A percentile compares a stretch with the other conserved stretches of the same genome.
Conservation (phyloP, 92 coral and sea anemone genomes). For the Muricea muricata region DNA sequence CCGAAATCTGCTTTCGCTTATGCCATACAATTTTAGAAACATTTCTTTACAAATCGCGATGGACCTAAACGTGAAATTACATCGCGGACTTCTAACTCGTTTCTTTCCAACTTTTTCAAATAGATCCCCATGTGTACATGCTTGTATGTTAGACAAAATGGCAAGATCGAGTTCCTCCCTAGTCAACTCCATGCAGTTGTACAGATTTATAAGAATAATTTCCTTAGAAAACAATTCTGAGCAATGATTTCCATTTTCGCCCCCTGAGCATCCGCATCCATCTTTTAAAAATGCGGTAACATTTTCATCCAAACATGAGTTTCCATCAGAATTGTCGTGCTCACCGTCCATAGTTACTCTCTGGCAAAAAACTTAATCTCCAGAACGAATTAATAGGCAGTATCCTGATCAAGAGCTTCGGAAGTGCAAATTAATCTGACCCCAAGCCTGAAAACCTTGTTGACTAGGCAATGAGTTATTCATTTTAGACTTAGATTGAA, state of each 20-base stretch:
- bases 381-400: too few relatives aligned
- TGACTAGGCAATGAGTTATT: too few relatives aligned
- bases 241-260: slow-evolving; percentile 63
- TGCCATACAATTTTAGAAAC: slow-evolving; percentile 56
- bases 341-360: too few relatives aligned
- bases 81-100: slow-evolving; percentile 47
- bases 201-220: slow-evolving; percentile 49
- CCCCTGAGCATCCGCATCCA: slow-evolving; percentile 60
- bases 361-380: too few relatives aligned
- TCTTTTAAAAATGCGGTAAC: slow-evolving; percentile 49
- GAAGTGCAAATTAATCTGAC: too few relatives aligned
- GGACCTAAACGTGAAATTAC: slow-evolving; percentile 50
- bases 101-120: slow-evolving; percentile 58
- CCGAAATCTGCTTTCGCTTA: slow-evolving; percentile 66
- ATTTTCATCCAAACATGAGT: slow-evolving; percentile 27
- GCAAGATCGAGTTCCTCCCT: slow-evolving; percentile 66
- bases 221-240: slow-evolving; percentile 61
- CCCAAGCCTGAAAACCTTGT: too few relatives aligned
- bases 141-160: slow-evolving; percentile 64
- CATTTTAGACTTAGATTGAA: too few relatives aligned
- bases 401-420: too few relatives aligned
- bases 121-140: slow-evolving; percentile 36
- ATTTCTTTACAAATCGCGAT: slow-evolving; percentile 60
- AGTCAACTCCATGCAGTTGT: slow-evolving; percentile 62
- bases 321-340: too few relatives aligned